Base-by-base conservation (phyloP, 2,888 invertebrate genomes). In the Yponomeuta plumbellus region DNA sequence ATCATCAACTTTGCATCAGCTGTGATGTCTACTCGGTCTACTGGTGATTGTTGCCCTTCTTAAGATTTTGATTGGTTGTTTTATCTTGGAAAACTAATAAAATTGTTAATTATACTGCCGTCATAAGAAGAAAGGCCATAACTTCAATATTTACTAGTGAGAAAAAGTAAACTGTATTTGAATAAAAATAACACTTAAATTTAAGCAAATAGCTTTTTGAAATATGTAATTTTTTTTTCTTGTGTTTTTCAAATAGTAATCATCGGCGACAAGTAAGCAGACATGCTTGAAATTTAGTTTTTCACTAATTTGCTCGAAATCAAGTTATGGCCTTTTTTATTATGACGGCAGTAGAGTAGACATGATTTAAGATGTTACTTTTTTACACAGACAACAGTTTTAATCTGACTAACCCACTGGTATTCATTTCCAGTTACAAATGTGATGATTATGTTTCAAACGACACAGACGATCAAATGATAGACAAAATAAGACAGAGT, bases 371-470 rank as follows among this genome's bases (percentile, higher is more conserved):
- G 0, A 56, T 56, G 6, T 56, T 13, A 56, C n/a, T 17, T 56
- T 20, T 56, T 17, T 56, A n/a, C 56, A 34, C 6, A 34, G 56
- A 5, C n/a, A 17, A 1, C 56, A 34, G 34, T 34, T 26, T 34
- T 56, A n/a, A n/a, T 8, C 1, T 52, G 5, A n/a, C n/a, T 20
- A 56, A 56, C 56, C 2, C n/a, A n/a, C 52, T 5, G 52, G 66
- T 67, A 11, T 57, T 39, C 34, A 40, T 68, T 92, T 92, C 56
- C 88, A 96, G 96, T 84, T 96, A 96, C 80, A 92, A 92, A 80
- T 96, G 96, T 89, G 95, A 96, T 84, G 96, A 96, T 75, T 96
- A 94, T 90, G 93, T 95, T 66, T 93, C 93, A 73, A 95, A 95
- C 84, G 95, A 96, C 79, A 92, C 94, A 58, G 88, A 92, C 71